Evolutionary conservation across 2,888 invertebrate genomes (phyloP).

Genomic region (Laothoe populi): DNA sequence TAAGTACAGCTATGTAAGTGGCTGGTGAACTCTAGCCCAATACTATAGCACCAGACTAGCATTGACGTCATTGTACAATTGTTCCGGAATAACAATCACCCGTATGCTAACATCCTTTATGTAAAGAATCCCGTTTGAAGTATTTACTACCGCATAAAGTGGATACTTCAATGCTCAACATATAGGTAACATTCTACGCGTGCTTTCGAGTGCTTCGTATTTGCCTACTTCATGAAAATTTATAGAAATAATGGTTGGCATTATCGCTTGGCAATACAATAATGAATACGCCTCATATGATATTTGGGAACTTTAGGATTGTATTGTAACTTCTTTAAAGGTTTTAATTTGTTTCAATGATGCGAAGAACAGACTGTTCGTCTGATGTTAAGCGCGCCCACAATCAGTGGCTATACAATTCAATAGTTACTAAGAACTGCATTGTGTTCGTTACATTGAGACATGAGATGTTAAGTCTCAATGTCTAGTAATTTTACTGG

Average conservation of each 20-base stretch:
- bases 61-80: conserved; percentile 55
- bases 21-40: conserved; percentile 57
- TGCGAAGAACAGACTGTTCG: no score
- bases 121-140: conserved; percentile 37
- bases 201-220: conserved; percentile 17
- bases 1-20: conserved; percentile 26
- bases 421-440: no score
- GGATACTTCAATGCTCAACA: conserved; percentile 18
- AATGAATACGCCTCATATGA: no score
- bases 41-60: conserved; percentile 44
- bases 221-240: conserved; percentile 4
- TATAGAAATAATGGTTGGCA: background rate
- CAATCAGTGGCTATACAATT: no score
- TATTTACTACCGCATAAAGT: conserved; percentile 48
- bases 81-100: conserved; percentile 57
- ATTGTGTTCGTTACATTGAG: no score
- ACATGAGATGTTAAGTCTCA: no score
- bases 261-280: no score
- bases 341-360: no score
- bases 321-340: no score
- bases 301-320: no score
- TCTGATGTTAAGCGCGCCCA: no score
- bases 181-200: conserved; percentile 24
- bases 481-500: no score
- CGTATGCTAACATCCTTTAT: conserved; percentile 48